These are phyloP conservation scores for Pogonophryne albipinna DNA, from an alignment of 2,797 vertebrate genomes.

Conservation along the genomic window DNA sequence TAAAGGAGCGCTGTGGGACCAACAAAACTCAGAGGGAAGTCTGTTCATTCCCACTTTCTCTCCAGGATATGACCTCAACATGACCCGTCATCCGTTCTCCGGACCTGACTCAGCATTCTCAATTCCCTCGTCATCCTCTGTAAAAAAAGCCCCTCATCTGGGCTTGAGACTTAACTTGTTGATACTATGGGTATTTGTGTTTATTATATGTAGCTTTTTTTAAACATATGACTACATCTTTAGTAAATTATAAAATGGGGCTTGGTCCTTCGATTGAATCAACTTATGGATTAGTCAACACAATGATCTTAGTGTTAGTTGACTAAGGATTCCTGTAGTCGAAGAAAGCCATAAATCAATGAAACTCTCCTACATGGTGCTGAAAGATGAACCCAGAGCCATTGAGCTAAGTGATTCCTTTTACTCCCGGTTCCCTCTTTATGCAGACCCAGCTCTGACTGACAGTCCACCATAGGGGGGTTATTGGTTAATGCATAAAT, in stretches of 20 bases:
- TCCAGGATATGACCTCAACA: slow-evolving; percentile 72
- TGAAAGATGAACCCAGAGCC: slow-evolving; percentile 24
- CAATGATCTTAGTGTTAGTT: too few relatives aligned
- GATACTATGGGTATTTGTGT: slow-evolving; percentile 6
- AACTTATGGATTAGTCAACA: too few relatives aligned
- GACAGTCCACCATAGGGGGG: slow-evolving; percentile 27
- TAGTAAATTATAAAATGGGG: too few relatives aligned
- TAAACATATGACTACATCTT: too few relatives aligned
- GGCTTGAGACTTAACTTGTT: neutral
- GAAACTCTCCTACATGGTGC: slow-evolving; percentile 11
- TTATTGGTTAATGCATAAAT: slow-evolving; percentile 37
- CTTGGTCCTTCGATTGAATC: too few relatives aligned
- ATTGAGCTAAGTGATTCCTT: slow-evolving; percentile 37
- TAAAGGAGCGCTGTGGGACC: slow-evolving; percentile 48
- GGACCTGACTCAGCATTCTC: slow-evolving; percentile 74
- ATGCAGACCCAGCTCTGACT: slow-evolving; percentile 21
- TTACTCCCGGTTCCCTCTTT: slow-evolving; percentile 6
- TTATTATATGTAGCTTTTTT: neutral
- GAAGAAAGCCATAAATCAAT: neutral
- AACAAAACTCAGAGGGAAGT: slow-evolving; percentile 54
- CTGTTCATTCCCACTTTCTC: slow-evolving; percentile 53
- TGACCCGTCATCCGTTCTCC: slow-evolving; percentile 63
- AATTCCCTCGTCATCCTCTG: slow-evolving; percentile 53
- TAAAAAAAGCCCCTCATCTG: slow-evolving; percentile 19
- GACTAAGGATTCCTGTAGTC: too few relatives aligned